Conservation (phyloP, 2,888 invertebrate species). For the Amiota mariae region DNA sequence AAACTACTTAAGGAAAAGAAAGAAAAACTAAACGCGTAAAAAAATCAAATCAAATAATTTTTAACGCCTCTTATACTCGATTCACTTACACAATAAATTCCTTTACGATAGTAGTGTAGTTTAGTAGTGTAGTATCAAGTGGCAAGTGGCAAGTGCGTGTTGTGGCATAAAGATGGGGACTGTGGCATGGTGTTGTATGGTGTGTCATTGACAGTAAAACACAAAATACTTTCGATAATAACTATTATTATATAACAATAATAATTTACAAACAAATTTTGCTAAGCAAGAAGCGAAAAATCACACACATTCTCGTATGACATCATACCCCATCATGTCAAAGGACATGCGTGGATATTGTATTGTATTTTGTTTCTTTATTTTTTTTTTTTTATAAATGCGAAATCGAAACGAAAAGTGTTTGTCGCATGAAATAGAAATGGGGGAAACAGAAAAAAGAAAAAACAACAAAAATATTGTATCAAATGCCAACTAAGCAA, state of each 20-base stretch:
- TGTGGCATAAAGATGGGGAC: too few relatives aligned
- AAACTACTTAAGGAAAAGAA: too few relatives aligned
- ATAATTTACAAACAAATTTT: slow-evolving; percentile 12
- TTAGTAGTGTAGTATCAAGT: too few relatives aligned
- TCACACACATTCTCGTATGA: background rate
- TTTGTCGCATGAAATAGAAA: background rate
- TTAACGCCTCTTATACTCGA: too few relatives aligned
- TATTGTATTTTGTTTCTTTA: background rate
- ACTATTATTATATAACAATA: slow-evolving; percentile 19
- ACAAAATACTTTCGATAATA: slow-evolving; percentile 9
- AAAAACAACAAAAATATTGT: background rate
- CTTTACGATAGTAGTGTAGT: too few relatives aligned
- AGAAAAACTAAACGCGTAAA: background rate
- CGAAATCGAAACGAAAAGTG: too few relatives aligned
- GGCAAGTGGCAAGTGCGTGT: too few relatives aligned
- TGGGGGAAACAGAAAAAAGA: background rate
- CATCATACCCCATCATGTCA: slow-evolving; percentile 3
- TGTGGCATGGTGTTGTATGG: too few relatives aligned
- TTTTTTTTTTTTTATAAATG: too few relatives aligned
- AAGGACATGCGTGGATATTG: slow-evolving; percentile 10
- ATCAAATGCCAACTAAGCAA: slow-evolving; percentile 10
- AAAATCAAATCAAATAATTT: background rate
- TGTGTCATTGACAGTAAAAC: too few relatives aligned
- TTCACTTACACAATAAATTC: too few relatives aligned
- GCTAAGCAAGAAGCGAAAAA: background rate